Percentiles rank a stretch among this genome's conserved stretches.
phyloP scores from a whole-genome alignment of 2,888 invertebrate species.

The Amblyjoppa fuscipennis region DNA sequence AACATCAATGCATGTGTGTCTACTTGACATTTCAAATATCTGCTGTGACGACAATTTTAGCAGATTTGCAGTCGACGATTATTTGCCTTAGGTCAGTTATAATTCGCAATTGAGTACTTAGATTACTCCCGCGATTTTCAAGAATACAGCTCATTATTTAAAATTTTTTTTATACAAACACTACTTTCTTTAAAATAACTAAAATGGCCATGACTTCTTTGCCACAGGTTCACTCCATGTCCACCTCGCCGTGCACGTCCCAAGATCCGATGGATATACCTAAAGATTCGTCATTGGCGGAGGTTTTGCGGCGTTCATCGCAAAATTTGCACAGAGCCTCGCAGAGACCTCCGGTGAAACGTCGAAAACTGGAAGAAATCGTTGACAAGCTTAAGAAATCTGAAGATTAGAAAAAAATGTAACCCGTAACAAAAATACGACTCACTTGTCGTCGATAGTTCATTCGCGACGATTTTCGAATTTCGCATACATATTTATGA shows the following conservation, averaged over 20 bases:
- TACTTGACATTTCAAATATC: too few species aligned
- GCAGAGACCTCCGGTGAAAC: constrained; percentile 52
- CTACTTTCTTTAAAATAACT: constrained; percentile 17
- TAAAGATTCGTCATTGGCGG: neutral
- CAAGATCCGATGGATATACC: constrained; percentile 4
- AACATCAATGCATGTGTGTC: too few species aligned
- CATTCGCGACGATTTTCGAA: neutral
- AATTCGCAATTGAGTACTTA: neutral
- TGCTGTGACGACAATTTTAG: too few species aligned
- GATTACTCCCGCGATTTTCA: neutral
- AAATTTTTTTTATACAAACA: neutral
- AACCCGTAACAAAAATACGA: neutral
- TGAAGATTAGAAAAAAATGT: constrained; percentile 57
- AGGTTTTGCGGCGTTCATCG: constrained; percentile 11
- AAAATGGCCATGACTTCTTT: neutral
- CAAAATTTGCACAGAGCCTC: constrained; percentile 5
- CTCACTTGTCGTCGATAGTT: neutral
- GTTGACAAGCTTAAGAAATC: constrained; percentile 72
- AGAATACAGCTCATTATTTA: neutral
- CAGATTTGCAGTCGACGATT: too few species aligned
- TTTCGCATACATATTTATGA: neutral
- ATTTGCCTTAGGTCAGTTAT: too few species aligned
- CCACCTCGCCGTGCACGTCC: constrained; percentile 19
- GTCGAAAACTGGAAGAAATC: constrained; percentile 73
- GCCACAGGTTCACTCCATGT: neutral